phyloP scores from a whole-genome alignment of 1,140 invertebrate species.

The Bombus haemorrhoidalis region DNA sequence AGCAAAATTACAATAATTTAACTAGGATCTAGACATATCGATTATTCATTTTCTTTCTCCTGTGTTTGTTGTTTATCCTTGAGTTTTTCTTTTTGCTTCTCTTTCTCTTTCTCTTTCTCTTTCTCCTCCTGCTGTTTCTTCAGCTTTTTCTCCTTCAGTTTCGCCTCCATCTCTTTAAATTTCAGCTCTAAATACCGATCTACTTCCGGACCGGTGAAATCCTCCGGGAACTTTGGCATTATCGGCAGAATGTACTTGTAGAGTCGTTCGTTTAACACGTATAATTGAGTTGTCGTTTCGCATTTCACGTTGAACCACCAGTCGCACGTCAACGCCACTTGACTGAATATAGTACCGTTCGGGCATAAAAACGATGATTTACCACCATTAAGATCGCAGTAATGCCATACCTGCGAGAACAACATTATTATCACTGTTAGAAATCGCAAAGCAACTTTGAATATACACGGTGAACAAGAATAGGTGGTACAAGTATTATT shows the following conservation, averaged over 20 bases:
- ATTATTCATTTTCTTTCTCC: conserved; percentile 51
- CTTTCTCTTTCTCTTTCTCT: conserved; percentile 71
- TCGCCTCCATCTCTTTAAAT: conserved; percentile 92
- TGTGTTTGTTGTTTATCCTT: conserved; percentile 69
- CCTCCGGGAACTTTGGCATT: conserved; percentile 93
- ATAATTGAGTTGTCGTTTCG: conserved; percentile 90
- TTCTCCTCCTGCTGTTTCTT: conserved; percentile 76
- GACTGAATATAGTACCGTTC: conserved; percentile 95
- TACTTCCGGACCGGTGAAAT: conserved; percentile 92
- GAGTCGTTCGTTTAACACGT: conserved; percentile 93
- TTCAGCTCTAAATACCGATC: conserved; percentile 92
- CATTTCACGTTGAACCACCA: conserved; percentile 97
- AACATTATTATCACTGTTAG: conserved; percentile 26
- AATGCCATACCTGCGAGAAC: conserved; percentile 92
- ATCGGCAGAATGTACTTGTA: conserved; percentile 94
- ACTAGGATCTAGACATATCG: conserved; percentile 10
- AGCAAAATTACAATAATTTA: conserved; percentile 52
- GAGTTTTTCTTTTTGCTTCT: conserved; percentile 57
- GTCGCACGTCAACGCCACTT: conserved; percentile 92
- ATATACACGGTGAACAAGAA: not conserved
- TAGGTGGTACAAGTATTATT: not conserved
- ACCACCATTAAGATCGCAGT: conserved; percentile 94
- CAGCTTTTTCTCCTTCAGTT: conserved; percentile 83
- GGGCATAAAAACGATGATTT: conserved; percentile 95
- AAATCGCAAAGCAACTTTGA: not conserved